phyloP scores from a whole-genome alignment of 2,113 vertebrate genomes.

The Uropsilus gracilis region DNA sequence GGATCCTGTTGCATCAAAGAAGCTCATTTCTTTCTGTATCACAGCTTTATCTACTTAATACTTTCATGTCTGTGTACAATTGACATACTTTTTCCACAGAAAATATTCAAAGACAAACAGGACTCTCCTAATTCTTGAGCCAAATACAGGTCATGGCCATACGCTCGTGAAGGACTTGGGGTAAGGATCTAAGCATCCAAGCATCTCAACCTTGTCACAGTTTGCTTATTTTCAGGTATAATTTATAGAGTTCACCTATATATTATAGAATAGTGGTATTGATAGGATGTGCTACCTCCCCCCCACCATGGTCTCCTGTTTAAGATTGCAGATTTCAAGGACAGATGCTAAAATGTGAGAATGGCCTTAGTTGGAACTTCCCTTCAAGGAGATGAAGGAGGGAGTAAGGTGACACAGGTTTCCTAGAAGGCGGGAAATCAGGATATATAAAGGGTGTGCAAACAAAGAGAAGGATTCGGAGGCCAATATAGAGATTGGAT shows the following conservation, averaged over 20 bases:
- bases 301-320: no score
- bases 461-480: no score
- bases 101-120: not conserved
- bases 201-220: not conserved
- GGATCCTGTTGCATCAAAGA: not conserved
- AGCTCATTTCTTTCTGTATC: not conserved
- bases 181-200: not conserved
- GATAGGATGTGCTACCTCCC: no score
- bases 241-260: not conserved
- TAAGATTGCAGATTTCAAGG: no score
- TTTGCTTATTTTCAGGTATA: not conserved
- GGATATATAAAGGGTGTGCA: no score
- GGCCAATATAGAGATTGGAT: no score
- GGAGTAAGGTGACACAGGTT: no score
- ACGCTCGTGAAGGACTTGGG: not conserved
- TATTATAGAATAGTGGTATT: no score
- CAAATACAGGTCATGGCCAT: not conserved
- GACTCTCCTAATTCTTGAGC: not conserved
- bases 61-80: not conserved
- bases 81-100: not conserved
- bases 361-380: no score
- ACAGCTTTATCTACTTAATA: not conserved
- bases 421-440: no score
- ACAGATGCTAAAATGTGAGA: no score
- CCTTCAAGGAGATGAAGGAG: no score